Evolutionary conservation across 2,888 invertebrate genomes (phyloP).

Genomic region (Tolmerus cingulatus): DNA sequence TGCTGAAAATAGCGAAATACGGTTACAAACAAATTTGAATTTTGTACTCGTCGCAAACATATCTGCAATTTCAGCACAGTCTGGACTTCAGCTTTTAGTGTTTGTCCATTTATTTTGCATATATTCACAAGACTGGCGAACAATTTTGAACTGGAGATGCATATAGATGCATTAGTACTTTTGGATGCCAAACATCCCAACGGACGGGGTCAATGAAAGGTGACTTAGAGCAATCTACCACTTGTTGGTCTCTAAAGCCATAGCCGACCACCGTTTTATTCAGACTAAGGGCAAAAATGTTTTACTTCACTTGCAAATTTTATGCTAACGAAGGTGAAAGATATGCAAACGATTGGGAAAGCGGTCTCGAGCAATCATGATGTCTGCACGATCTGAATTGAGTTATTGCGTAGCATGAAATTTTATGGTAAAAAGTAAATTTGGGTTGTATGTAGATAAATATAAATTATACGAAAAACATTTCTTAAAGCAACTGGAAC

Average conservation of each 20-base stretch:
- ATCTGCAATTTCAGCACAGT: not conserved
- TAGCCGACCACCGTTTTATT: not conserved
- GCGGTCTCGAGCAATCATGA: not conserved
- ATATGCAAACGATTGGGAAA: not conserved
- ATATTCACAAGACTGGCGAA: not conserved
- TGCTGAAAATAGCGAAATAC: not conserved
- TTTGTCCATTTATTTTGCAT: not conserved
- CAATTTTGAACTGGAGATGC: not conserved
- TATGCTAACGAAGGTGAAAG: not conserved
- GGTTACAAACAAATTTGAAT: not conserved
- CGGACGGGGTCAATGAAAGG: not conserved
- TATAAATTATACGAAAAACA: not conserved
- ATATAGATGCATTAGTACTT: not conserved
- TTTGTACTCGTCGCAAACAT: not conserved
- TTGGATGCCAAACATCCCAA: not conserved
- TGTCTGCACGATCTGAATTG: not conserved
- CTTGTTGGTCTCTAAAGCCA: not conserved
- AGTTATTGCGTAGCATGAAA: not conserved
- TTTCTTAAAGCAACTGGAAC: not conserved
- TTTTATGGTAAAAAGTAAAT: not conserved
- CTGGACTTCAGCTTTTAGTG: not conserved
- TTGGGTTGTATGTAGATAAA: not conserved
- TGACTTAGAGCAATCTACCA: not conserved
- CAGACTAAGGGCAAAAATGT: not conserved
- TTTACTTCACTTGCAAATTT: not conserved